A percentile compares a stretch with the other conserved stretches of the same genome.
These are phyloP conservation scores for Leucosticte australis DNA, from an alignment of 2,113 vertebrate genomes.

Conservation along the genomic window DNA sequence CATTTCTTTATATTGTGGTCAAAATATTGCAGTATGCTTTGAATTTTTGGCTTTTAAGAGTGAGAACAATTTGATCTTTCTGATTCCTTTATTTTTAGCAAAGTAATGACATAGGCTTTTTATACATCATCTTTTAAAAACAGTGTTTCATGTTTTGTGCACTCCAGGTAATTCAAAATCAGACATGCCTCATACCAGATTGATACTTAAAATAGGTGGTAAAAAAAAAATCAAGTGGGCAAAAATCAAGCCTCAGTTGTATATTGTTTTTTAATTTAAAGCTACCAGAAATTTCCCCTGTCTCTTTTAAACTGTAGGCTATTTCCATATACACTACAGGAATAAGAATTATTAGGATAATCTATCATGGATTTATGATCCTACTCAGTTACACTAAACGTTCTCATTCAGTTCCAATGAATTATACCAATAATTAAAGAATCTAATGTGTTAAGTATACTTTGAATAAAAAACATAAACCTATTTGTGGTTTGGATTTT, in stretches of 20 bases:
- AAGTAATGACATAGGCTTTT: background rate
- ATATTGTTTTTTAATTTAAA: background rate
- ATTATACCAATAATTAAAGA: background rate
- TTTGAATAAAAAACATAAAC: background rate
- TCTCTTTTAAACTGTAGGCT: background rate
- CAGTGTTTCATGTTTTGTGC: background rate
- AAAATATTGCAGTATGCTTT: background rate
- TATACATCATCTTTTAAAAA: background rate
- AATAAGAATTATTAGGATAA: background rate
- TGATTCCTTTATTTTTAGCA: background rate
- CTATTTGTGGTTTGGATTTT: fast-evolving
- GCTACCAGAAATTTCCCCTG: background rate
- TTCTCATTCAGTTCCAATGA: background rate
- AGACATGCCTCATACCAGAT: background rate
- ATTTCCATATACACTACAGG: background rate
- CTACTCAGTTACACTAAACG: background rate
- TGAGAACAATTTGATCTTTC: background rate
- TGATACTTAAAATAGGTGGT: background rate
- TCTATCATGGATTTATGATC: background rate
- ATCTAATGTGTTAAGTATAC: background rate
- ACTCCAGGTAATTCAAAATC: background rate
- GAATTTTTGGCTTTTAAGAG: background rate
- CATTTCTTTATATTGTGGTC: background rate
- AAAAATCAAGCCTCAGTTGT: background rate
- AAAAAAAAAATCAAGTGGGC: background rate